Base-by-base conservation (phyloP, 2,113 vertebrate species). In the Delphinapterus leucas region DNA sequence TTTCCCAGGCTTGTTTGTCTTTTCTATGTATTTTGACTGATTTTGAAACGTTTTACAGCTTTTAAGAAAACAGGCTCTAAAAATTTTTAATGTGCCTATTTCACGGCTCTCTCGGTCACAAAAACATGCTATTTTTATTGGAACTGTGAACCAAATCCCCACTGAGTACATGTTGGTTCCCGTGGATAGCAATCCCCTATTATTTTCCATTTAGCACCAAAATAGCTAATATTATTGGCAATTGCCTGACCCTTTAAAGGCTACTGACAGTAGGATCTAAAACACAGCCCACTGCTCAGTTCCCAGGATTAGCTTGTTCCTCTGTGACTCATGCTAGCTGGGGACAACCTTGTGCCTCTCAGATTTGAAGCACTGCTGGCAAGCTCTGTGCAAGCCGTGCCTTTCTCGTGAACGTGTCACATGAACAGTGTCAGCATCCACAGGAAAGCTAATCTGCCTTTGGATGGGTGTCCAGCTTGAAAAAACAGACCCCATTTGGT, bases 41-140 rank as follows among this genome's bases (percentile, higher is more conserved):
- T 87, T 94, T 83, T 33, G 84, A 18, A 86, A 88, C 18, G 36
- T 76, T 93, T 63, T 23, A 2, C 10, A 26, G 9, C 71, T 97
- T 53, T 80, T 58, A 67, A 92, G 93, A 73, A 65, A 93, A 65
- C 58, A 88, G 71, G 67, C 33, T 94, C 63, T 86, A 26, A 95
- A 33, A 74, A 89, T 85, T 82, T 93, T 93, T 25, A 96, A 82
- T 92, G 79, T 97, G 87, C 83, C 84, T 89, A 6, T 89, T 91
- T 79, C 21, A 23, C 3, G 18, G 41, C 49, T 93, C 21, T 87
- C 38, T 82, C 2, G 1, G 23, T 88, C 65, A 94, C 60, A 90
- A 76, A 94, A 96, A 38, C 14, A 28, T 74, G 18, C 41, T 73
- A 0, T 84, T 96, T 93, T 74, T 91, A 49, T 86, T 90, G 36